Evolutionary conservation across 2,113 vertebrate genomes (phyloP), one percentile per base, ranked within the genome.

Genomic region (Nymphicus hollandicus): DNA sequence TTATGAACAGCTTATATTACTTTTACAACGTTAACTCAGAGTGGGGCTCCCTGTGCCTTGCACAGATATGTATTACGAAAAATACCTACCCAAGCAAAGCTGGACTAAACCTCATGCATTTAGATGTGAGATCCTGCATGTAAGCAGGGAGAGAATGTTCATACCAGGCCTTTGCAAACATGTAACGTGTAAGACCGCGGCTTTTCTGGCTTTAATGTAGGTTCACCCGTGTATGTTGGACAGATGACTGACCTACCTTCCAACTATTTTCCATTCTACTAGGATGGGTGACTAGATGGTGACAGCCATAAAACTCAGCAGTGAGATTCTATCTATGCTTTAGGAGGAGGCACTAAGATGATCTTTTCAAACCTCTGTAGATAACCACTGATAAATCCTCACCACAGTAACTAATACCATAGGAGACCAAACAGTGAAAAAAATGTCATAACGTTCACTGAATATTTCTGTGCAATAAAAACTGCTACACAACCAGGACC

Each of bases 321-420:
- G 22, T 43, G 14, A 61, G 23, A 80, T 49, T 23, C 24, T 65
- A 7, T 9, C 24, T 65, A 6, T 10, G 6, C 3, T 31, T 11
- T 56, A 23, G 31, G 9, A 70, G 71, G 25, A 73, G 6, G 6
- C 33, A 73, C 33, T 29, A 66, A 50, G 50, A 53, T 0, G 0
- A 74, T 47, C 20, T 86, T 83, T 74, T 60, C 64, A 70, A 82
- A 73, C 9, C 73, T 17, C 46, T 71, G n/a, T 31, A 86, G 41
- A 37, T 19, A 87, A 63, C 17, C 37, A 33, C 33, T 19, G 8
- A 68, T 13, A 76, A 94, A 85, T 76, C 23, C 15, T 71, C 23
- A 56, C 31, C 31, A 20, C 1, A 0, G 6, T 19, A 64, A 22
- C 12, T 31, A 81, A 44, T 3, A 71, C 11, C 1, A 0, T 2